These are phyloP conservation scores for Burhinus bistriatus DNA, from an alignment of 2,113 vertebrate genomes.

Conservation along the genomic window DNA sequence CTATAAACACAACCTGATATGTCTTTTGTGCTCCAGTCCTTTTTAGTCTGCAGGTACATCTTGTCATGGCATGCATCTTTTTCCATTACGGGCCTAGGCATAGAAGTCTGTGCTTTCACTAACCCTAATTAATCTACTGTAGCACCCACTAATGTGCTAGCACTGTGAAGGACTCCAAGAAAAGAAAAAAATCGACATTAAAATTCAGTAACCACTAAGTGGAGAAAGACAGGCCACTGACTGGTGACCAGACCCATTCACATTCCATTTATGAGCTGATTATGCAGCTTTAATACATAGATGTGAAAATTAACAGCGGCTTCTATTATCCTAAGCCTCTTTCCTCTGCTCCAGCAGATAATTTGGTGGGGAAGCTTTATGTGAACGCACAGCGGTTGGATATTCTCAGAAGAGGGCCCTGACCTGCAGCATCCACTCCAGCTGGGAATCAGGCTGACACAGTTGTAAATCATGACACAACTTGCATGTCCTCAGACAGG, in stretches of 20 bases:
- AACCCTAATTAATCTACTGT: neutral
- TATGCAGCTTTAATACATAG: neutral
- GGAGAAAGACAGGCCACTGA: neutral
- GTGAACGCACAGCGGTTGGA: neutral
- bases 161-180: neutral
- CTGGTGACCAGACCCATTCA: neutral
- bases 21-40: neutral
- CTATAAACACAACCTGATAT: neutral
- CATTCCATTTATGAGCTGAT: neutral
- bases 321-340: neutral
- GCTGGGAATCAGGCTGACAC: neutral
- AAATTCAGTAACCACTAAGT: neutral
- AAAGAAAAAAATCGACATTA: neutral
- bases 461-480: neutral
- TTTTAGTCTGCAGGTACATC: neutral
- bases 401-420: neutral
- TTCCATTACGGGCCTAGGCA: neutral
- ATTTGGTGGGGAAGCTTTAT: neutral
- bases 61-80: neutral
- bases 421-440: neutral
- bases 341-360: neutral
- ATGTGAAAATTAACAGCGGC: neutral
- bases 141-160: neutral
- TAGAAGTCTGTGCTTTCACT: neutral
- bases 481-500: neutral